Conservation (phyloP, 2,113 vertebrate genomes). For the Pholis gunnellus region DNA sequence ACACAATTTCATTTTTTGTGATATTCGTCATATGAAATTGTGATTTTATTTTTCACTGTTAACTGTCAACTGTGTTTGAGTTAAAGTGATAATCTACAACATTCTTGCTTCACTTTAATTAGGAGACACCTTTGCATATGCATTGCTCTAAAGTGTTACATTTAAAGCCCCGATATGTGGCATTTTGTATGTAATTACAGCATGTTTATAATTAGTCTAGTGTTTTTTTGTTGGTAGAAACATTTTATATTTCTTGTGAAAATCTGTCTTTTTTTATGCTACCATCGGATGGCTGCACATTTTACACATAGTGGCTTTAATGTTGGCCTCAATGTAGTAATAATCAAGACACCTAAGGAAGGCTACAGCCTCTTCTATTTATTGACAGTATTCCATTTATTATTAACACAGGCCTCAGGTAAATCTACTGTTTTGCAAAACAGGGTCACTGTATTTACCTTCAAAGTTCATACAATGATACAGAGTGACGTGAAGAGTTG, state of each 20-base stretch:
- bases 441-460: background rate
- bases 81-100: constrained; percentile 58
- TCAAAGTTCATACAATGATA: background rate
- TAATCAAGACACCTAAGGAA: background rate
- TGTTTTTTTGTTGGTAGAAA: background rate
- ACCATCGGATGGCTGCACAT: constrained; percentile 11
- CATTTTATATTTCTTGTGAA: background rate
- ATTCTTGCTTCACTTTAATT: background rate
- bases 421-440: background rate
- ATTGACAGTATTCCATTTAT: background rate
- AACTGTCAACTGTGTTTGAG: constrained; percentile 35
- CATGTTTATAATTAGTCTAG: background rate
- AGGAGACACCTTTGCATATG: background rate
- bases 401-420: background rate
- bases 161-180: background rate
- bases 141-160: background rate
- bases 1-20: constrained; percentile 23
- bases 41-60: constrained; percentile 26
- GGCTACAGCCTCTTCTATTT: background rate
- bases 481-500: constrained; percentile 6
- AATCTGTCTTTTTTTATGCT: background rate
- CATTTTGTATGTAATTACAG: constrained; percentile 4
- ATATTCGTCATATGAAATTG: constrained; percentile 14
- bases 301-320: background rate
- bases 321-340: background rate